These are phyloP conservation scores for Lycaon pictus DNA, from an alignment of 2,113 vertebrate genomes.

Conservation along the genomic window DNA sequence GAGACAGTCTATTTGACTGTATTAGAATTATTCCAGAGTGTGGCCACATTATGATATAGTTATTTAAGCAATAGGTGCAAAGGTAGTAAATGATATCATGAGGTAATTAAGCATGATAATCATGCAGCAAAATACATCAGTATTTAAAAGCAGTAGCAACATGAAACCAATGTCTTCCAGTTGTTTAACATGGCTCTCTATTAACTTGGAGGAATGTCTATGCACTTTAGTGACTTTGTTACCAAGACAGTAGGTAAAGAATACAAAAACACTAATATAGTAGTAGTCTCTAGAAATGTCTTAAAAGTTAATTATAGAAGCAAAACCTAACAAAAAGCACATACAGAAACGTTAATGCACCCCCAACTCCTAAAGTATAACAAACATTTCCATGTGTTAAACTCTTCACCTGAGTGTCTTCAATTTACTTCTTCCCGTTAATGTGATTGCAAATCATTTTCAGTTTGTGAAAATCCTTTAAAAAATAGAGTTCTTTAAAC, in stretches of 20 bases:
- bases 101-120: not conserved
- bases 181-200: not conserved
- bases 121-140: not conserved
- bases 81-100: not conserved
- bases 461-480: constrained; percentile 41
- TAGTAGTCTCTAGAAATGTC: not conserved
- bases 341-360: not conserved
- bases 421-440: constrained; percentile 57
- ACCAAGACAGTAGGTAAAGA: not conserved
- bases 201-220: not conserved
- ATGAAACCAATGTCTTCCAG: not conserved
- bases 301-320: constrained; percentile 5
- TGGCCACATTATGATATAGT: not conserved
- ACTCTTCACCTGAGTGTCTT: constrained; percentile 46
- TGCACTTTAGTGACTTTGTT: not conserved
- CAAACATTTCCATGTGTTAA: not conserved
- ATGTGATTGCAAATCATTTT: constrained; percentile 68
- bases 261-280: not conserved
- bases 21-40: not conserved
- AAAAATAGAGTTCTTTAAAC: constrained; percentile 60
- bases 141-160: not conserved
- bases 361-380: not conserved
- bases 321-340: not conserved
- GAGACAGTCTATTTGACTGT: not conserved
- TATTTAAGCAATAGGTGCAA: not conserved